Evolutionary conservation across 1,140 invertebrate genomes (phyloP).

Genomic region (Rhopalosiphum maidis): DNA sequence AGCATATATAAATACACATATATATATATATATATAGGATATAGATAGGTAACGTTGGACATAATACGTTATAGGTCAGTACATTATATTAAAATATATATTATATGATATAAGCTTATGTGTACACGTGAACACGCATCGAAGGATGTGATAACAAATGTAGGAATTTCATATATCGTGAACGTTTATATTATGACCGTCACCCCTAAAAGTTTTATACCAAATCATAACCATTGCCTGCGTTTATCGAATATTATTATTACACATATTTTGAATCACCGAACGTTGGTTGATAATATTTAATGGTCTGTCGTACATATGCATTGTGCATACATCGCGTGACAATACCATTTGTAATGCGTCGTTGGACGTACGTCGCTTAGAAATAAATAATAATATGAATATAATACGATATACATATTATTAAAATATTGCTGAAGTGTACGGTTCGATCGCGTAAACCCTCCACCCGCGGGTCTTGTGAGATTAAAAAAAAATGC

Average conservation of each 20-base stretch:
- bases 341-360: too few species aligned
- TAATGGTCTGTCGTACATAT: background rate
- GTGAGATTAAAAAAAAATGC: background rate
- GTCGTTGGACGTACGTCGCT: background rate
- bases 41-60: background rate
- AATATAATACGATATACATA: background rate
- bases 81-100: background rate
- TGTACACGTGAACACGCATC: background rate
- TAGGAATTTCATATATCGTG: background rate
- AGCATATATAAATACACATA: background rate
- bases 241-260: background rate
- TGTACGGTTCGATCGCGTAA: background rate
- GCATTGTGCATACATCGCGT: background rate
- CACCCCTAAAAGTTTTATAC: background rate
- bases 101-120: background rate
- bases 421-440: background rate
- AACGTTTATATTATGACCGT: background rate
- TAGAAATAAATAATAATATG: background rate
- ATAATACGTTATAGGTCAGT: constrained; percentile 5
- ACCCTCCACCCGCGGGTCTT: background rate
- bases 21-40: background rate
- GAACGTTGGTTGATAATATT: background rate
- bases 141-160: background rate
- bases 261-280: background rate
- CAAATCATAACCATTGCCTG: background rate